A percentile compares a stretch with the other conserved stretches of the same genome.
phyloP scores from a whole-genome alignment of 2,888 invertebrate genomes.

The Leptinotarsa rubiginosa region DNA sequence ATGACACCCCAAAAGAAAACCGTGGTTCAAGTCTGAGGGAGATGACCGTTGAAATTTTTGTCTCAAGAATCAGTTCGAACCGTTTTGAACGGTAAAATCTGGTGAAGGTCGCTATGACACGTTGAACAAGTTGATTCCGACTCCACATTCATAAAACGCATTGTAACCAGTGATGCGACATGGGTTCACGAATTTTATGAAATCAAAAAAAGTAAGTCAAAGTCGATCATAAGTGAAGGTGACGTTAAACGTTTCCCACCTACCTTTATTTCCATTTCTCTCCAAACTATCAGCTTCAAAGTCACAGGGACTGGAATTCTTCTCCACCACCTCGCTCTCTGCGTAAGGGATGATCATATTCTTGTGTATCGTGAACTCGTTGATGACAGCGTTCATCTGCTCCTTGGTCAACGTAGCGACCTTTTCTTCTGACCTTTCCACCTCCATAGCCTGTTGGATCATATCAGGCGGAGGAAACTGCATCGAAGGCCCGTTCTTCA shows the following conservation, averaged over 20 bases:
- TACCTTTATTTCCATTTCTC: conserved; percentile 67
- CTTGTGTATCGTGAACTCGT: conserved; percentile 65
- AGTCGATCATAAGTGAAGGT: too few relatives aligned
- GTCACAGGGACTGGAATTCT: conserved; percentile 62
- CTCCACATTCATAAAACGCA: too few relatives aligned
- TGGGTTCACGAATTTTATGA: too few relatives aligned
- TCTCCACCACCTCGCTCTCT: conserved; percentile 34
- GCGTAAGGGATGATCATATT: conserved; percentile 43
- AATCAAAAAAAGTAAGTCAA: too few relatives aligned
- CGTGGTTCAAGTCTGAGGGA: too few relatives aligned
- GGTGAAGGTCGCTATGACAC: too few relatives aligned
- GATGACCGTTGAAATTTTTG: too few relatives aligned
- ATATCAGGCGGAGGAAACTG: conserved; percentile 69
- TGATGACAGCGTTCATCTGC: conserved; percentile 74
- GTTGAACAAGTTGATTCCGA: too few relatives aligned
- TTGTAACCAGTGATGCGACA: too few relatives aligned
- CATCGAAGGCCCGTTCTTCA: not conserved
- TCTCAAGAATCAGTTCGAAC: too few relatives aligned
- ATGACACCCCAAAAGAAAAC: too few relatives aligned
- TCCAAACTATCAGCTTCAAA: conserved; percentile 83
- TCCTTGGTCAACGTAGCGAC: conserved; percentile 71
- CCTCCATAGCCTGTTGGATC: conserved; percentile 75
- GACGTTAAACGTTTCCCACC: not conserved
- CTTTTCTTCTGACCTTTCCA: conserved; percentile 63
- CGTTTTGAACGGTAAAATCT: too few relatives aligned